Percentiles rank a stretch among this genome's conserved stretches.
Conservation (phyloP, 53 echinoderm and acorn worm genomes). For the Actinopyga echinites region DNA sequence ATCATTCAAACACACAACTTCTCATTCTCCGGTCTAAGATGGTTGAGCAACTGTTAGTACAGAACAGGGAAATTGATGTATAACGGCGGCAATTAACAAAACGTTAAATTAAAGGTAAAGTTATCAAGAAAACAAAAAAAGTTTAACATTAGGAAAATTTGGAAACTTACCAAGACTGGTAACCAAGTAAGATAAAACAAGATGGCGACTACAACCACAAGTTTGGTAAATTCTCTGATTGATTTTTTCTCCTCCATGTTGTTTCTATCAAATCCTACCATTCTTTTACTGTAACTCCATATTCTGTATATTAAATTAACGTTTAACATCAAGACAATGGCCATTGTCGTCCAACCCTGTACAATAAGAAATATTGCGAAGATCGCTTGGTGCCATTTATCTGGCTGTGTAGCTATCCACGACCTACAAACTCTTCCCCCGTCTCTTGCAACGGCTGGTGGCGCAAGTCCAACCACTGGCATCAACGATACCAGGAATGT, state of each 20-base stretch:
- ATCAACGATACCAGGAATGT: slow-evolving; percentile 75
- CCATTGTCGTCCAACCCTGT: slow-evolving; percentile 90
- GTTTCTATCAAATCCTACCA: slow-evolving; percentile 55
- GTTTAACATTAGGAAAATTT: background rate
- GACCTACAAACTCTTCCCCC: slow-evolving; percentile 68
- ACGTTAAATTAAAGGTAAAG: too few species aligned
- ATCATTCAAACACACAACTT: too few species aligned
- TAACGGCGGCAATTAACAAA: too few species aligned
- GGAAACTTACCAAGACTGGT: slow-evolving; percentile 88
- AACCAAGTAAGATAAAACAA: slow-evolving; percentile 96
- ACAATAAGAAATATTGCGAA: slow-evolving; percentile 80
- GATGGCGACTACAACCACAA: slow-evolving; percentile 86
- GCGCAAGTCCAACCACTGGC: slow-evolving; percentile 84
- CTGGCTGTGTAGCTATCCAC: slow-evolving; percentile 82
- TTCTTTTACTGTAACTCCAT: slow-evolving; percentile 66
- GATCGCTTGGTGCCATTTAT: slow-evolving; percentile 65
- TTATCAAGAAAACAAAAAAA: background rate
- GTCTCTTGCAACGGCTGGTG: slow-evolving; percentile 64
- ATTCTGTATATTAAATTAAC: slow-evolving; percentile 70
- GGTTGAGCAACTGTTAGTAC: too few species aligned
- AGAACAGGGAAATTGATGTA: too few species aligned
- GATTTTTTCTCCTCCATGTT: slow-evolving; percentile 62
- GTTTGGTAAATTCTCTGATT: slow-evolving; percentile 79
- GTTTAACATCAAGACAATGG: slow-evolving; percentile 76
- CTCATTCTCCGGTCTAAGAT: too few species aligned